phyloP scores from a whole-genome alignment of 2,888 invertebrate species.

The Cephus rjabovi region DNA sequence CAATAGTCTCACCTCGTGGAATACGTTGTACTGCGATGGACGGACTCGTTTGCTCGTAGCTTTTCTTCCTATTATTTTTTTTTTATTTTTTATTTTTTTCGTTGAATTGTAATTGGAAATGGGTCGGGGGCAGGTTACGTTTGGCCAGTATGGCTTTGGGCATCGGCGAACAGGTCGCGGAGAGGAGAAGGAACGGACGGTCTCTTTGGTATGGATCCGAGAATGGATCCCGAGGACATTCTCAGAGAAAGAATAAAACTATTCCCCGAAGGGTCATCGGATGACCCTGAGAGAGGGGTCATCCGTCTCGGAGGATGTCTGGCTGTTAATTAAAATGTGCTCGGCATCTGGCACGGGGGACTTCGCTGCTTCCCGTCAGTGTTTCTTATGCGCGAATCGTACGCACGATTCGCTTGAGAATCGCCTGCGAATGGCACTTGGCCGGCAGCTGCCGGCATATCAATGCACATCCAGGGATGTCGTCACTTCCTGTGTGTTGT shows the following conservation, averaged over 20 bases:
- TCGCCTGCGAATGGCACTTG: constrained; percentile 45
- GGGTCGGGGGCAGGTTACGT: neutral
- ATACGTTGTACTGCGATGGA: neutral
- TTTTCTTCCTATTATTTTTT: neutral
- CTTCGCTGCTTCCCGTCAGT: constrained; percentile 20
- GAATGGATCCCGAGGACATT: neutral
- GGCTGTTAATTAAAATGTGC: constrained; percentile 63
- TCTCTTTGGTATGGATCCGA: neutral
- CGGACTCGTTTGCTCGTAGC: neutral
- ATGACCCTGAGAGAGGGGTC: constrained; percentile 44
- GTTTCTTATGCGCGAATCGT: constrained; percentile 19
- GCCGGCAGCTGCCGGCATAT: constrained; percentile 52
- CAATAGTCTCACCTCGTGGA: neutral
- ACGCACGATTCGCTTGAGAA: constrained; percentile 7
- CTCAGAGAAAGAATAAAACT: neutral
- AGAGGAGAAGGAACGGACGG: neutral
- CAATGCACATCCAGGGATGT: constrained; percentile 42
- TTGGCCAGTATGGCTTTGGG: neutral
- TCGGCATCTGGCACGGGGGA: constrained; percentile 54
- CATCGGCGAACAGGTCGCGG: neutral
- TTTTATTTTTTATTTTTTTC: neutral
- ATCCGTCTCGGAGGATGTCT: constrained; percentile 61
- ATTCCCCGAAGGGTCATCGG: constrained; percentile 24
- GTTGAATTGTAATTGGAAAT: neutral
- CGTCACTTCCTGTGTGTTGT: constrained; percentile 55